A percentile compares a stretch with the other conserved stretches of the same genome.
These are phyloP conservation scores for Xerus inauris DNA, from an alignment of 2,113 vertebrate species.

Conservation along the genomic window DNA sequence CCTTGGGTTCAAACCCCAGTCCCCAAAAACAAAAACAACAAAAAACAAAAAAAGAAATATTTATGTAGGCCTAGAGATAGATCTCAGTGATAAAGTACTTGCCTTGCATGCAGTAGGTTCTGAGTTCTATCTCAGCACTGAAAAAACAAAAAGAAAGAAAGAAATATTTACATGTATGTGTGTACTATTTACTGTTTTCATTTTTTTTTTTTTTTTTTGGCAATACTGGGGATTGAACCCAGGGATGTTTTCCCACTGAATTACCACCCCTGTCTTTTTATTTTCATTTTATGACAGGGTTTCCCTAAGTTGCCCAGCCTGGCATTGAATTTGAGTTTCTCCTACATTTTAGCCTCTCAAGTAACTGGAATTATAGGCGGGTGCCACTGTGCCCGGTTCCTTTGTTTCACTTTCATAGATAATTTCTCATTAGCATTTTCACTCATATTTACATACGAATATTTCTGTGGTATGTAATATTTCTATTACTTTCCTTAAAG, in stretches of 20 bases:
- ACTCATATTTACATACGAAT: not conserved
- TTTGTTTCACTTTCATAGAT: not conserved
- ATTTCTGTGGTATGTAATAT: not conserved
- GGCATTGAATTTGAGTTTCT: not conserved
- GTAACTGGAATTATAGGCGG: not conserved
- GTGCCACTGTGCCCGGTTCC: too few relatives aligned
- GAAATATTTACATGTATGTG: not conserved
- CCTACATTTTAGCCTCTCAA: not conserved
- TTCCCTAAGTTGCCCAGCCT: not conserved
- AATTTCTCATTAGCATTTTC: not conserved
- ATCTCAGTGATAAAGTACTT: not conserved
- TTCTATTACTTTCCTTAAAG: constrained; percentile 16
- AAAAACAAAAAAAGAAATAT: not conserved
- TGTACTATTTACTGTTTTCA: not conserved
- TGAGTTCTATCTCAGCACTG: not conserved
- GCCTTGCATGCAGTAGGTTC: not conserved
- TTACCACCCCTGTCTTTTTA: not conserved
- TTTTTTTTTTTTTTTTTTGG: not conserved
- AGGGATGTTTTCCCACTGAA: too few relatives aligned
- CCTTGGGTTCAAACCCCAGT: too few relatives aligned
- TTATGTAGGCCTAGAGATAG: not conserved
- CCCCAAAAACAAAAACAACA: too few relatives aligned
- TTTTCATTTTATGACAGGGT: not conserved
- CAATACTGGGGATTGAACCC: not conserved
- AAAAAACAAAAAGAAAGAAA: not conserved